Evolutionary conservation across 2,113 vertebrate species (phyloP), one percentile per base, ranked within the genome.

Genomic region (Aspiorhynchus laticeps): DNA sequence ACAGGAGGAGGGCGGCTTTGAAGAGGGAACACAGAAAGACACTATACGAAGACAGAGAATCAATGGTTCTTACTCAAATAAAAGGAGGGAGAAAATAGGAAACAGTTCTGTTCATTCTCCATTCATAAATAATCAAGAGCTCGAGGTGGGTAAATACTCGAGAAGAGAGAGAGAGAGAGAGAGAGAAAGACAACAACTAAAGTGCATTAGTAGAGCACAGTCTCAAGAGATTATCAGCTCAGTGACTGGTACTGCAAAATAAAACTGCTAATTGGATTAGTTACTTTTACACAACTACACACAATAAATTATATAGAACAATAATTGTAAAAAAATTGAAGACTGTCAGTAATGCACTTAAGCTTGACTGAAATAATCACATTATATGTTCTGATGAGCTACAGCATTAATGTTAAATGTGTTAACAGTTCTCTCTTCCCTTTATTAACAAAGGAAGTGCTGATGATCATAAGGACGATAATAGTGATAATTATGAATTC

Each of bases 181-280:
- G 43, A 79, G 5, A 38, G 38, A 38, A 3, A 14, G 31, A 85
- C 81, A 77, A 73, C 78, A 82, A 89, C 78, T 48, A 86, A 61
- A 31, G 87, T 86, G 86, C 61, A 93, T 93, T 87, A 92, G 84
- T 46, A 85, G 85, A 88, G 71, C 87, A 86, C 87, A 91, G 92
- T 91, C 91, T 89, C 80, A 90, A 86, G 88, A 90, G 94, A 94
- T 95, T 95, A 94, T 85, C 87, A 80, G 73, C 88, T 93, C 89
- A 91, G 89, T 86, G 90, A 90, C 85, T 91, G 84, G 43, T 89
- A 86, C 90, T 91, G 91, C 88, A 93, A 92, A 94, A 93, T 93
- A 93, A 94, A 91, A 93, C 93, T 87, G 88, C 86, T 93, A 94
- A 95, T 94, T 93, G 94, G 93, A 94, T 95, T 94, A 96, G 92